Conservation (phyloP, 2,888 invertebrate genomes). For the Hyles lineata region DNA sequence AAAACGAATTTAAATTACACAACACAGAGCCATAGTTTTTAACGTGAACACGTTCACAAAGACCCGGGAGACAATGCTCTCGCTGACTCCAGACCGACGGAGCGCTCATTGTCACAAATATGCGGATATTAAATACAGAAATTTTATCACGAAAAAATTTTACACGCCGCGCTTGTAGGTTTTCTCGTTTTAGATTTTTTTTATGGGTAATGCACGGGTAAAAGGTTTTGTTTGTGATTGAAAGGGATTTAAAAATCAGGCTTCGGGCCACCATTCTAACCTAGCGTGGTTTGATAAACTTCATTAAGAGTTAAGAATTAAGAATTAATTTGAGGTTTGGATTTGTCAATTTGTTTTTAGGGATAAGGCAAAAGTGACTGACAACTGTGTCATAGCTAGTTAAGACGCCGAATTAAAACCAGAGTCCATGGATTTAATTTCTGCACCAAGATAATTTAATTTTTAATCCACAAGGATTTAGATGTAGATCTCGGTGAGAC, state of each 20-base stretch:
- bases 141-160: slow-evolving; percentile 13
- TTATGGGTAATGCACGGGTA: neutral
- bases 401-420: too few species aligned
- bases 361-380: too few species aligned
- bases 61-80: slow-evolving; percentile 9
- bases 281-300: too few species aligned
- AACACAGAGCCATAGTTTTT: slow-evolving; percentile 2
- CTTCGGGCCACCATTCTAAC: neutral
- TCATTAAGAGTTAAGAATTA: too few species aligned
- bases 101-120: slow-evolving; percentile 13
- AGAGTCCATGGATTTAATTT: too few species aligned
- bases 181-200: neutral
- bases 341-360: too few species aligned
- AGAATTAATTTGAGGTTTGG: too few species aligned
- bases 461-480: too few species aligned
- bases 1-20: slow-evolving; percentile 16
- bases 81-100: neutral
- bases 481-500: too few species aligned
- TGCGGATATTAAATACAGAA: slow-evolving; percentile 19
- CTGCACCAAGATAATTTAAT: too few species aligned
- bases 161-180: slow-evolving; percentile 2
- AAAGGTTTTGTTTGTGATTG: neutral
- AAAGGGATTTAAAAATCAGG: neutral
- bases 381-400: too few species aligned
- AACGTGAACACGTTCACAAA: slow-evolving; percentile 6